These are phyloP conservation scores for Cydia pomonella DNA, from an alignment of 1,140 invertebrate genomes.

Conservation along the genomic window DNA sequence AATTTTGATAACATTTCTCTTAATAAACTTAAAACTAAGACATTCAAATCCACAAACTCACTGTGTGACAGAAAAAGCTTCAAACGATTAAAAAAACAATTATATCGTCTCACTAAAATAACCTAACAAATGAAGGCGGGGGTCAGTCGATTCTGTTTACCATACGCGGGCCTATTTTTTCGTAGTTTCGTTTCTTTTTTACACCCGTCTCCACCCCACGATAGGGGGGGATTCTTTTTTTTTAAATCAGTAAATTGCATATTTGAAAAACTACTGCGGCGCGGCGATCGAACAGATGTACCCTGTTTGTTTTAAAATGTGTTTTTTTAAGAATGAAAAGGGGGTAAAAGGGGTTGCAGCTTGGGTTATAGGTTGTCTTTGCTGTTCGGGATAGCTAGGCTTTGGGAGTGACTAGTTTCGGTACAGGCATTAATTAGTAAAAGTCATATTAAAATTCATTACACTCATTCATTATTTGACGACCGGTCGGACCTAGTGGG, in stretches of 20 bases:
- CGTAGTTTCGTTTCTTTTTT: slow-evolving; percentile 61
- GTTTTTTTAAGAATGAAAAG: slow-evolving; percentile 22
- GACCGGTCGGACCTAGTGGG: no score
- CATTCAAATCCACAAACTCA: not conserved
- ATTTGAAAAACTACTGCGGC: slow-evolving; percentile 75
- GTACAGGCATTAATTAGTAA: no score
- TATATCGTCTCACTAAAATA: slow-evolving; percentile 30
- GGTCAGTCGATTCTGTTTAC: slow-evolving; percentile 57
- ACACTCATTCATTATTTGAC: no score
- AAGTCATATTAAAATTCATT: no score
- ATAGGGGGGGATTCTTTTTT: slow-evolving; percentile 62
- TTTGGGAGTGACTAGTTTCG: no score
- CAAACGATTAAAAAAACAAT: not conserved
- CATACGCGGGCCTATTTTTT: slow-evolving; percentile 69
- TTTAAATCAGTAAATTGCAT: slow-evolving; percentile 79
- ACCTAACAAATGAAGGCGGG: slow-evolving; percentile 39
- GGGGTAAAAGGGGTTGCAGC: not conserved
- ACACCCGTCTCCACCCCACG: slow-evolving; percentile 67
- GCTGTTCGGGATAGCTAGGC: not conserved
- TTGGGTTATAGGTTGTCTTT: not conserved
- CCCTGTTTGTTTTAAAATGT: slow-evolving; percentile 38
- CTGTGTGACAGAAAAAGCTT: not conserved
- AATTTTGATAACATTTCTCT: no score
- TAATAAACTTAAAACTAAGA: no score
- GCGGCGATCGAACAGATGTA: slow-evolving; percentile 58